Percentiles rank a stretch among this genome's conserved stretches.
phyloP scores from a whole-genome alignment of 2,797 vertebrate species.

The Rousettus madagascariensis region DNA sequence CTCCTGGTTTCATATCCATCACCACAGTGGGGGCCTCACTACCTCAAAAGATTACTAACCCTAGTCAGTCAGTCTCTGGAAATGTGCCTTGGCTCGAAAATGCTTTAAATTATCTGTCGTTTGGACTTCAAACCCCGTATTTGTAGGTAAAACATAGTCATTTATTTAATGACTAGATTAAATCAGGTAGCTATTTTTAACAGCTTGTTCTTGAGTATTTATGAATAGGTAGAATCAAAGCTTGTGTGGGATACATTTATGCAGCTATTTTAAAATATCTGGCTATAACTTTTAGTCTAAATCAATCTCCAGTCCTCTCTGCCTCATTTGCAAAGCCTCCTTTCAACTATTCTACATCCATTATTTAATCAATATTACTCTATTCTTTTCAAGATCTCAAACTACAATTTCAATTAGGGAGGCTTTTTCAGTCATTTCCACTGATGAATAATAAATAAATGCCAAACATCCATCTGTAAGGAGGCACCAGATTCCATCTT shows the following conservation, averaged over 20 bases:
- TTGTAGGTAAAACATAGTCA: slow-evolving; percentile 34
- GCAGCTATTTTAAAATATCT: background rate
- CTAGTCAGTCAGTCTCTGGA: background rate
- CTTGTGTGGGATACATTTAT: background rate
- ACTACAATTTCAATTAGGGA: background rate
- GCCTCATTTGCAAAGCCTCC: slow-evolving; percentile 10
- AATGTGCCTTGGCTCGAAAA: background rate
- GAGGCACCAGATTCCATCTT: background rate
- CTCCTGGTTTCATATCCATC: background rate
- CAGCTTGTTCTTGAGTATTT: background rate
- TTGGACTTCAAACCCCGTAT: background rate
- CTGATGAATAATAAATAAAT: slow-evolving; percentile 46
- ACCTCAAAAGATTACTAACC: background rate
- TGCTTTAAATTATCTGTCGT: background rate
- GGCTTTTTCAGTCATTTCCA: background rate
- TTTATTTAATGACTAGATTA: slow-evolving; percentile 50
- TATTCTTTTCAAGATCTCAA: background rate
- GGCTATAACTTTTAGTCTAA: background rate
- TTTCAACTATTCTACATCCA: background rate
- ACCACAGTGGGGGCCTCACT: background rate
- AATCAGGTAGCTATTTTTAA: slow-evolving; percentile 28
- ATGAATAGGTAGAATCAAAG: slow-evolving; percentile 1
- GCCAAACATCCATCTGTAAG: background rate
- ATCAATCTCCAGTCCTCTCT: background rate
- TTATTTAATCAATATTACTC: background rate